Percentiles rank a stretch among this genome's conserved stretches.
Evolutionary conservation across 2,797 vertebrate genomes (phyloP).

Genomic region (Sebastes variabilis): DNA sequence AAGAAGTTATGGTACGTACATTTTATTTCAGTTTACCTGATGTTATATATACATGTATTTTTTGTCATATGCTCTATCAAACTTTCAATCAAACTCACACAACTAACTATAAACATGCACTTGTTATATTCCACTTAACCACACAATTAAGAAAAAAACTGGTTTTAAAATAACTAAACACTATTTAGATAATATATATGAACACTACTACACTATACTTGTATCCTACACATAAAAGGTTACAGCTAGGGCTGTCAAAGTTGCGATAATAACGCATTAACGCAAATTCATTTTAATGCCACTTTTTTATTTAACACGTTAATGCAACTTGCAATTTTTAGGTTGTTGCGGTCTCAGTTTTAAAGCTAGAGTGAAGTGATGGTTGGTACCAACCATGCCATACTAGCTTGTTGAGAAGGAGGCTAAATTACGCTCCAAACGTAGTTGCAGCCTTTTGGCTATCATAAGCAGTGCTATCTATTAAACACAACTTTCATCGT

Average conservation of each 20-base stretch:
- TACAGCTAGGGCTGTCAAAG: neutral
- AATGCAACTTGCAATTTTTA: too few species aligned
- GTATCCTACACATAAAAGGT: neutral
- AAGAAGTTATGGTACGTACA: constrained; percentile 75
- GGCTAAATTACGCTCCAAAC: too few species aligned
- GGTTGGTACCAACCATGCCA: too few species aligned
- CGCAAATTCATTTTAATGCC: too few species aligned
- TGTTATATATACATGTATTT: neutral
- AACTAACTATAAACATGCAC: neutral
- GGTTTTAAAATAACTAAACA: neutral
- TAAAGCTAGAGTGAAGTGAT: too few species aligned
- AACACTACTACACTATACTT: too few species aligned
- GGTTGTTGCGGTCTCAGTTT: too few species aligned
- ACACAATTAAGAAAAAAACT: neutral
- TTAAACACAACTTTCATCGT: neutral
- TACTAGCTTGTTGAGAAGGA: too few species aligned
- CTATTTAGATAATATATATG: too few species aligned
- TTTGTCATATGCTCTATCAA: neutral
- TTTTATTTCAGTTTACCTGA: constrained; percentile 23
- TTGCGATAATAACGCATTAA: too few species aligned
- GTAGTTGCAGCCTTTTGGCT: neutral
- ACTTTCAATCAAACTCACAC: neutral
- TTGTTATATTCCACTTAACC: neutral
- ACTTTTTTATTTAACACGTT: too few species aligned
- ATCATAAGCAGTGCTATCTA: neutral